Percentiles rank a stretch among this genome's conserved stretches.
Evolutionary conservation across 2,888 invertebrate genomes (phyloP).

Genomic region (Hirtodrosophila trivittata): DNA sequence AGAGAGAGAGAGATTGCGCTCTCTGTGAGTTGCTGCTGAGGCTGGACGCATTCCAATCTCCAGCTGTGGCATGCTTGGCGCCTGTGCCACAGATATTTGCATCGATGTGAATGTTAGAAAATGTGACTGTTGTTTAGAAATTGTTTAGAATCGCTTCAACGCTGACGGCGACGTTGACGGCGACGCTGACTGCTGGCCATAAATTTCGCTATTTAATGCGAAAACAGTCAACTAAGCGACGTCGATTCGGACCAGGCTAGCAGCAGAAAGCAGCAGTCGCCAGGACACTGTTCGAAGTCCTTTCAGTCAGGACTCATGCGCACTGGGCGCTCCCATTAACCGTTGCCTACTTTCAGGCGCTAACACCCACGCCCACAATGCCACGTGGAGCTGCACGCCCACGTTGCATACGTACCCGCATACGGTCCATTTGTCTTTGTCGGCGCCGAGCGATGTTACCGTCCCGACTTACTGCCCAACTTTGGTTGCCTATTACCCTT

Average conservation of each 20-base stretch:
- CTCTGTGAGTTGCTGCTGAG: not conserved
- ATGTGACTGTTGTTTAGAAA: slow-evolving; percentile 53
- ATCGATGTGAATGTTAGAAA: slow-evolving; percentile 83
- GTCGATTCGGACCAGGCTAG: slow-evolving; percentile 79
- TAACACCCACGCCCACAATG: slow-evolving; percentile 2
- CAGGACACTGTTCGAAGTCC: not conserved
- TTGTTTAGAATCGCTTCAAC: slow-evolving; percentile 31
- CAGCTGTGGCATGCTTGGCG: slow-evolving; percentile 62
- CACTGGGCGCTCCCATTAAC: slow-evolving; percentile 20
- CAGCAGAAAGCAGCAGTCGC: slow-evolving; percentile 53
- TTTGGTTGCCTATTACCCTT: slow-evolving; percentile 82
- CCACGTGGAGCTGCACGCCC: slow-evolving; percentile 1
- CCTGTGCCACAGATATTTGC: slow-evolving; percentile 83
- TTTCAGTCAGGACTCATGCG: slow-evolving; percentile 52
- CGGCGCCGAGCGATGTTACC: not conserved
- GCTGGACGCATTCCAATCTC: slow-evolving; percentile 63
- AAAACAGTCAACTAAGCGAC: slow-evolving; percentile 84
- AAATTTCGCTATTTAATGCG: slow-evolving; percentile 82
- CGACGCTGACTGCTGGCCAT: slow-evolving; percentile 48
- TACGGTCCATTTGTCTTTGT: slow-evolving; percentile 28
- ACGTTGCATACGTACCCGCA: slow-evolving; percentile 17
- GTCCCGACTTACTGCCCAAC: slow-evolving; percentile 70
- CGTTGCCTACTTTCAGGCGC: slow-evolving; percentile 9
- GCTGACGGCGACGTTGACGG: slow-evolving; percentile 11
- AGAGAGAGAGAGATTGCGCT: no score